Conservation (phyloP, 2,888 invertebrate species). For the Smittia aterrima region DNA sequence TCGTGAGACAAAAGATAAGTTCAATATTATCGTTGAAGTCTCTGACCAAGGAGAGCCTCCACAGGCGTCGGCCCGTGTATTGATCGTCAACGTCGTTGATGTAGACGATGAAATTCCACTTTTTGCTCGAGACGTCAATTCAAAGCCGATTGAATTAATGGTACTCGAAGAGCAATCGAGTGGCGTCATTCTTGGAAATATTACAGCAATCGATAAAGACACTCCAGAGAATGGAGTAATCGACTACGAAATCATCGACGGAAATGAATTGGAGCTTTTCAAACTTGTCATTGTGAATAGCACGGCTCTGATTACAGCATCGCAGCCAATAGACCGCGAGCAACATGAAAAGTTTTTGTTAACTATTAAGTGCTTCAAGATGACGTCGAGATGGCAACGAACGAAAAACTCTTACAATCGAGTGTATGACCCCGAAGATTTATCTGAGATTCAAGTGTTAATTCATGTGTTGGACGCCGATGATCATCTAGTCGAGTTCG, state of each 20-base stretch:
- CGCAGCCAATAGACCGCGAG: conserved; percentile 67
- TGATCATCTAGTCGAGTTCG: conserved; percentile 70
- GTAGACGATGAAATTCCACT: conserved; percentile 77
- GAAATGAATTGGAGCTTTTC: conserved; percentile 67
- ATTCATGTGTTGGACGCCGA: conserved; percentile 69
- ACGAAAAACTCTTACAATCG: conserved; percentile 46
- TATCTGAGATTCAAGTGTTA: conserved; percentile 65
- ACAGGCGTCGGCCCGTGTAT: conserved; percentile 69
- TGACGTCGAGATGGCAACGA: conserved; percentile 11
- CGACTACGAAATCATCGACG: conserved; percentile 70
- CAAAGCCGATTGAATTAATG: conserved; percentile 62
- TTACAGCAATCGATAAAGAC: conserved; percentile 73
- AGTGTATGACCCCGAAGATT: conserved; percentile 67
- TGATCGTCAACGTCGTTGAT: conserved; percentile 67
- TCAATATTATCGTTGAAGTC: conserved; percentile 75
- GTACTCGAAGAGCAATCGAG: conserved; percentile 66
- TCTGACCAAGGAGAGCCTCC: conserved; percentile 75
- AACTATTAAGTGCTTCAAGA: conserved; percentile 69
- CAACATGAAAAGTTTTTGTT: conserved; percentile 58
- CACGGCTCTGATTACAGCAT: conserved; percentile 61
- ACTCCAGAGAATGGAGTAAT: conserved; percentile 71
- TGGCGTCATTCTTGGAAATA: conserved; percentile 65
- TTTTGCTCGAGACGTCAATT: conserved; percentile 67
- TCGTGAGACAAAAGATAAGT: conserved; percentile 69
- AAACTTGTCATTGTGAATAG: conserved; percentile 64